Conservation (phyloP, 1,140 invertebrate species). For the Globodera rostochiensis region DNA sequence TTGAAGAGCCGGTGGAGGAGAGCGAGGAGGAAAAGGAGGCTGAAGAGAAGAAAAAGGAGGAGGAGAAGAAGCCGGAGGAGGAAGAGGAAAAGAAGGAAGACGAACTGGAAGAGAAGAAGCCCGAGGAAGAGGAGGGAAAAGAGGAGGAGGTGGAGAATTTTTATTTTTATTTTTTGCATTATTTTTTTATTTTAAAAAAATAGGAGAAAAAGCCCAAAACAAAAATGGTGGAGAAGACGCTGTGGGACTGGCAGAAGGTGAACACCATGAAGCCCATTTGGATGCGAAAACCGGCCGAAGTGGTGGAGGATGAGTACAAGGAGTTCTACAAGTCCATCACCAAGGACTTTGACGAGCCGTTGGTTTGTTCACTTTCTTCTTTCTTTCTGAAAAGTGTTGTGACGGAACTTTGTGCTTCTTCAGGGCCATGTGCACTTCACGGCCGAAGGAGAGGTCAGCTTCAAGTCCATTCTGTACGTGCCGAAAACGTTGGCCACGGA, state of each 20-base stretch:
- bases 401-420: too few species aligned
- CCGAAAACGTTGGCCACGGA: slow-evolving; percentile 86
- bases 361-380: slow-evolving; percentile 67
- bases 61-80: slow-evolving; percentile 86
- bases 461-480: slow-evolving; percentile 91
- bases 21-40: slow-evolving; percentile 60
- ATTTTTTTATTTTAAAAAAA: too few species aligned
- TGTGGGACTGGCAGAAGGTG: slow-evolving; percentile 96
- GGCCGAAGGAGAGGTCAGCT: slow-evolving; percentile 97
- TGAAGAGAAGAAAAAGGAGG: slow-evolving; percentile 66
- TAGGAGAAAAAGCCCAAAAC: slow-evolving; percentile 77
- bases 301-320: slow-evolving; percentile 83
- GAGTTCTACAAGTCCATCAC: slow-evolving; percentile 92
- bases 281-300: slow-evolving; percentile 86
- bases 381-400: too few species aligned
- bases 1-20: slow-evolving; percentile 76
- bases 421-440: slow-evolving; percentile 85
- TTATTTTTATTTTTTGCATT: too few species aligned
- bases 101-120: slow-evolving; percentile 60
- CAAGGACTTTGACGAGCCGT: slow-evolving; percentile 83
- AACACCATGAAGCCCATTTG: slow-evolving; percentile 94
- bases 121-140: slow-evolving; percentile 68
- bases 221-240: slow-evolving; percentile 90
- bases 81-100: slow-evolving; percentile 82
- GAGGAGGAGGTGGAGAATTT: slow-evolving; percentile 66